Base-by-base conservation (phyloP, 2,113 vertebrate genomes). In the Oncorhynchus masou region DNA sequence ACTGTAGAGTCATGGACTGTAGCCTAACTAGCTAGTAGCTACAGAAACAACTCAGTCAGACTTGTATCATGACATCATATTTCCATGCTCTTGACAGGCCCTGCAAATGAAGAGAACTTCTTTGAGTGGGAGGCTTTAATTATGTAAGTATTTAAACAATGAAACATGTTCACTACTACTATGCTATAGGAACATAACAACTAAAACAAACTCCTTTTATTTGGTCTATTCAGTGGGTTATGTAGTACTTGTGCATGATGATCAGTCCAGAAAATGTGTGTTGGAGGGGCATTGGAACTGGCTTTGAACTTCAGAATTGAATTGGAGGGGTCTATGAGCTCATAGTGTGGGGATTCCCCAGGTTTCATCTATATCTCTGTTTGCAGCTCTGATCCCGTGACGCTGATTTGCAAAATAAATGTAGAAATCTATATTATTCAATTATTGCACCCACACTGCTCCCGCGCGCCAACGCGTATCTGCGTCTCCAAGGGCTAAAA, bases 81-180 rank as follows among this genome's bases (percentile, higher is more conserved):
- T 25, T 34, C 64, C 16, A 11, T 64, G 2, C 1, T 73, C 13
- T 59, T 66, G 31, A 39, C 81, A 99, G 97, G 97, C 81, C 98
- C 98, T 2, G 95, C 96, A 83, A 99, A 98, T 16, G 98, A 99
- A 81, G 98, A 99, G 90, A 99, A 99, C 84, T 99, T 99, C 90
- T 99, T 99, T 62, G 98, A 99, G 51, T 99, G 98, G 98, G 98
- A 99, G 87, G 97, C 98, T 54, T 85, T 99, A 68, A 99, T 99
- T 84, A 99, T 99, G 98, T 98, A 89, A 98, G 96, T 96, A 16
- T 70, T 8, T 49, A n/a, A 62, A 24, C n/a, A 11, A 24, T 2
- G 5, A 34, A 29, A 31, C 67, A 20, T 62, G 3, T 65, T 19
- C 11, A 22, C 16, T 34, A 3, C 6, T 68, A 16, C 34, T 70